Base-by-base conservation (phyloP, 2,888 invertebrate species). In the Smittia aterrima region DNA sequence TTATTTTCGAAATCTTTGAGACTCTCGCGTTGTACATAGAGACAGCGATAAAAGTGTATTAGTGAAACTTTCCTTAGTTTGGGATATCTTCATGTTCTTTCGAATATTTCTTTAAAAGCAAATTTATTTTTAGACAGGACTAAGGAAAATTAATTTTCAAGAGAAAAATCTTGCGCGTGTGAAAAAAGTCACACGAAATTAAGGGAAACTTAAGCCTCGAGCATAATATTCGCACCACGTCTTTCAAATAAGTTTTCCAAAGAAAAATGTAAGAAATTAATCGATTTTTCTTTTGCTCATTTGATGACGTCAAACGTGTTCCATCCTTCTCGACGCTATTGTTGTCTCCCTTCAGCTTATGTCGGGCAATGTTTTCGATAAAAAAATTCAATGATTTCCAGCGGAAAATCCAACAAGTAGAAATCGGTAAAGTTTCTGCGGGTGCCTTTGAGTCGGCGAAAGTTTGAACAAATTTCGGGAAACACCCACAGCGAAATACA, bases 251-350 rank as follows among this genome's bases (percentile, higher is more conserved):
- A 47, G 47, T 16, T 47, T 47, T 47, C 47, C 3, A 6, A 16
- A 47, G 22, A 58, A 58, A 58, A 58, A 22, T 9, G 22, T 58
- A 7, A 22, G 22, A 58, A 20, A 22, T 9, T 7, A 18, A 58
- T 58, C 58, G 58, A 58, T 58, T 58, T 58, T 58, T 11, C 22
- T 22, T 18, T 22, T 58, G 18, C 22, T 22, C 58, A 20, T 58
- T 58, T 22, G 58, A 58, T 58, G 58, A 58, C 58, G 58, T 58
- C 58, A 58, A 58, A 58, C 58, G 47, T 6, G 32, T 32, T 32
- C 32, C 32, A 47, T n/a, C 47, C 16, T 47, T 16, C 47, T 47
- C 16, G 47, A 47, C 7, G 18, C 20, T 58, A 18, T 58, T 58
- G 22, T 58, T 6, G 47, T 47, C 47, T 47, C 47, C 13, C 47